phyloP scores from a whole-genome alignment of 2,888 invertebrate species.

The Drosophila barbarae region DNA sequence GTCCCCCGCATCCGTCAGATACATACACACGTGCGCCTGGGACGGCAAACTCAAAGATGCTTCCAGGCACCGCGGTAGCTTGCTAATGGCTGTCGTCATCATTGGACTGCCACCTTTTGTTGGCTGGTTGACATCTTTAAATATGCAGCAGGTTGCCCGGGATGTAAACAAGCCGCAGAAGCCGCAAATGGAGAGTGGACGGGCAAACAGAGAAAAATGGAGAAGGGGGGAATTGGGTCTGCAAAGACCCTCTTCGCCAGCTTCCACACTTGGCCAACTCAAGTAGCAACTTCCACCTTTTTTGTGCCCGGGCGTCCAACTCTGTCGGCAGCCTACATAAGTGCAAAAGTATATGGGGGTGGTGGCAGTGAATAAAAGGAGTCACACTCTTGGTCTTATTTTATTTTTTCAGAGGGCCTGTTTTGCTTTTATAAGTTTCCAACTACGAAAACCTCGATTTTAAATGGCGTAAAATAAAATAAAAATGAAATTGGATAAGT shows the following conservation, averaged over 20 bases:
- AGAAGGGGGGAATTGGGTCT: slow-evolving; percentile 1
- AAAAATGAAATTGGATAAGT: background rate
- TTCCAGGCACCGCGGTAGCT: slow-evolving; percentile 29
- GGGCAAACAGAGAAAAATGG: slow-evolving; percentile 45
- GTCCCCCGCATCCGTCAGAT: background rate
- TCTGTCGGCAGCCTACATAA: slow-evolving; percentile 19
- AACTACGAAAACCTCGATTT: background rate
- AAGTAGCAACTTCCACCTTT: slow-evolving; percentile 54
- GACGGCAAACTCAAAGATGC: slow-evolving; percentile 59
- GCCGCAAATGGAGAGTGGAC: slow-evolving; percentile 68
- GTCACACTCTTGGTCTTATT: background rate
- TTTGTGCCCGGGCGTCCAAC: slow-evolving; percentile 21
- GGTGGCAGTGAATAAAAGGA: slow-evolving; percentile 2
- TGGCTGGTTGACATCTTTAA: slow-evolving; percentile 70
- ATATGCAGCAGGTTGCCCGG: slow-evolving; percentile 57
- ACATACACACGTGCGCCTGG: slow-evolving; percentile 48
- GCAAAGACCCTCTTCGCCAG: slow-evolving; percentile 15
- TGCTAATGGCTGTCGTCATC: slow-evolving; percentile 51
- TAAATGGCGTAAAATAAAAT: background rate
- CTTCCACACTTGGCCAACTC: slow-evolving; percentile 46
- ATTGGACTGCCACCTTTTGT: slow-evolving; percentile 68
- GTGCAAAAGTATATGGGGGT: slow-evolving; percentile 1
- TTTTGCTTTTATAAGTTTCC: background rate
- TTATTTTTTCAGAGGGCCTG: background rate
- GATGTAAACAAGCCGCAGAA: slow-evolving; percentile 63